Percentiles rank a stretch among this genome's conserved stretches.
Conservation (phyloP, 2,888 invertebrate genomes). For the Troglohyphantes excavatus region DNA sequence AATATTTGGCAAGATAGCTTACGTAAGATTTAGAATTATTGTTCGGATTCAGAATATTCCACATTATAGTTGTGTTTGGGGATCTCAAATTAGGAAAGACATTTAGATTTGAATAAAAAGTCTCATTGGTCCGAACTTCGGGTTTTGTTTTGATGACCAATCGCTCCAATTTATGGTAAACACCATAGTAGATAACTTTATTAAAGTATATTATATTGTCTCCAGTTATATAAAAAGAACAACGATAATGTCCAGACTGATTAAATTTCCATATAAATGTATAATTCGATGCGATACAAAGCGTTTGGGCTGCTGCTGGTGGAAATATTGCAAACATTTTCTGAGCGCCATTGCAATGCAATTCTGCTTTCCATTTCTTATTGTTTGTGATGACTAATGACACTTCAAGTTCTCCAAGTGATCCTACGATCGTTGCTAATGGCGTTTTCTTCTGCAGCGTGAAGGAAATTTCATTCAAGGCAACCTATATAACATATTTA, state of each 20-base stretch:
- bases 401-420: background rate
- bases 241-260: background rate
- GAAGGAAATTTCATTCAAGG: background rate
- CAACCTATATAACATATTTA: constrained; percentile 11
- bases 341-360: background rate
- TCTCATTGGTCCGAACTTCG: background rate
- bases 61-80: background rate
- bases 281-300: background rate
- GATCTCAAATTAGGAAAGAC: background rate
- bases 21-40: background rate
- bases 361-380: background rate
- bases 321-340: background rate
- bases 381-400: background rate
- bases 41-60: constrained; percentile 7
- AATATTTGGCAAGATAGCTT: background rate
- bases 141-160: background rate
- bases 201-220: background rate
- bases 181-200: background rate
- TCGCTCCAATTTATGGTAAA: background rate
- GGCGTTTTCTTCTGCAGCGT: background rate
- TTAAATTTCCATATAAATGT: constrained; percentile 11
- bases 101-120: background rate
- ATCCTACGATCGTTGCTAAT: background rate
- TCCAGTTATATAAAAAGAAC: background rate
- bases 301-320: background rate